Percentiles rank a stretch among this genome's conserved stretches.
These are phyloP conservation scores for Cantharis rustica DNA, from an alignment of 2,888 invertebrate genomes.

Conservation along the genomic window DNA sequence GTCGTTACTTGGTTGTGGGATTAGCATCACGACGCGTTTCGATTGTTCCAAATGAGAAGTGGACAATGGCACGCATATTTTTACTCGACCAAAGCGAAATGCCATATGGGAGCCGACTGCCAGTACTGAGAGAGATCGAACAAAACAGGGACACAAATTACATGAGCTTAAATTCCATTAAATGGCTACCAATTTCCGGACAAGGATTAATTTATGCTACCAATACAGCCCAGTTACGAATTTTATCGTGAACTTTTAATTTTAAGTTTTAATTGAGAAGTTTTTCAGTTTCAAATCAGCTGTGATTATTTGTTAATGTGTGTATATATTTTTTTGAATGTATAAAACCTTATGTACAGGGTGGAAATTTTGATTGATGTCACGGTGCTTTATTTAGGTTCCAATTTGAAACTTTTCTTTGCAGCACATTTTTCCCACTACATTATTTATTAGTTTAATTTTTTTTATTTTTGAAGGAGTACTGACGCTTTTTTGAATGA, in stretches of 20 bases:
- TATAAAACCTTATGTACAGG: neutral
- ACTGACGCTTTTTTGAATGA: neutral
- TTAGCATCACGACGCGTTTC: slow-evolving; percentile 70
- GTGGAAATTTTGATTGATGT: neutral
- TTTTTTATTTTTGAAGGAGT: neutral
- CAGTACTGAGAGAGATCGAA: slow-evolving; percentile 68
- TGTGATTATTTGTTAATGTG: neutral
- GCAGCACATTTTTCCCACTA: neutral
- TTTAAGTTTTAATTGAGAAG: neutral
- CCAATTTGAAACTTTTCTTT: neutral
- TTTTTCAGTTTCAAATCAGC: neutral
- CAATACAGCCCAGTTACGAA: slow-evolving; percentile 79
- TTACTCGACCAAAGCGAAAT: slow-evolving; percentile 51
- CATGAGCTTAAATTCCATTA: slow-evolving; percentile 80
- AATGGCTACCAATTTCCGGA: slow-evolving; percentile 83
- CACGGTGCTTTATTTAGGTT: neutral
- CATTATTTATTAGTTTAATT: neutral
- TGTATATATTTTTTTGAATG: neutral
- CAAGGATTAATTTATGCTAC: slow-evolving; percentile 87
- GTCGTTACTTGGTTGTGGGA: slow-evolving; percentile 79
- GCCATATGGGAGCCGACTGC: slow-evolving; percentile 48
- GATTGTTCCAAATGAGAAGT: slow-evolving; percentile 61
- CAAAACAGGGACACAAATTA: slow-evolving; percentile 68
- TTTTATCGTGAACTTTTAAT: slow-evolving; percentile 58
- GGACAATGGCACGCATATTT: slow-evolving; percentile 57